A percentile compares a stretch with the other conserved stretches of the same genome.
phyloP scores from a whole-genome alignment of 2,888 invertebrate species.

The Perdita meconis region DNA sequence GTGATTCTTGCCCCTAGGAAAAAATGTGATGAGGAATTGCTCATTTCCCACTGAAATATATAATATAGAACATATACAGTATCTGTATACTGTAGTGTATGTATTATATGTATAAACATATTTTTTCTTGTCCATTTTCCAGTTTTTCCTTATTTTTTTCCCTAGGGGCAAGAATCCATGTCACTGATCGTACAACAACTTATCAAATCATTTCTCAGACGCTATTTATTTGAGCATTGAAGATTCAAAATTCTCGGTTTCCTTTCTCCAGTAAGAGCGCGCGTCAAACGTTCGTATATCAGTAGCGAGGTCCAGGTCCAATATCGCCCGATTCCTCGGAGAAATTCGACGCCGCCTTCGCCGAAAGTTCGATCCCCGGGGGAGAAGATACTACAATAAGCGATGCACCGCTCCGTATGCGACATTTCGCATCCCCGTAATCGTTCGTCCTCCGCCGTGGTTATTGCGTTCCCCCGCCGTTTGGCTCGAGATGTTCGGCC shows the following conservation, averaged over 20 bases:
- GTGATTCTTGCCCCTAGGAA: no score
- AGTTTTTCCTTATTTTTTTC: no score
- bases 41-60: no score
- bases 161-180: no score
- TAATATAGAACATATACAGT: no score
- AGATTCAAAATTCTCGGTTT: neutral
- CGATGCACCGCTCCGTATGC: constrained; percentile 63
- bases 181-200: no score
- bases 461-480: constrained; percentile 70
- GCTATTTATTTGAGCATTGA: neutral
- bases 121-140: no score
- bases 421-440: constrained; percentile 72
- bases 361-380: constrained; percentile 4
- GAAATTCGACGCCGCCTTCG: neutral
- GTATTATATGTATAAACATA: no score
- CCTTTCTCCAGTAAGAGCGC: neutral
- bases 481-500: constrained; percentile 53
- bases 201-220: no score
- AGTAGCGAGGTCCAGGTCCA: neutral
- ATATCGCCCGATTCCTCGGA: constrained; percentile 1
- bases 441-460: constrained; percentile 68
- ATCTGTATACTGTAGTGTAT: no score
- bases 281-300: neutral
- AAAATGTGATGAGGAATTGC: no score
- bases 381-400: constrained; percentile 19